phyloP scores from a whole-genome alignment of 2,797 vertebrate genomes.

The Myotis pilosus region DNA sequence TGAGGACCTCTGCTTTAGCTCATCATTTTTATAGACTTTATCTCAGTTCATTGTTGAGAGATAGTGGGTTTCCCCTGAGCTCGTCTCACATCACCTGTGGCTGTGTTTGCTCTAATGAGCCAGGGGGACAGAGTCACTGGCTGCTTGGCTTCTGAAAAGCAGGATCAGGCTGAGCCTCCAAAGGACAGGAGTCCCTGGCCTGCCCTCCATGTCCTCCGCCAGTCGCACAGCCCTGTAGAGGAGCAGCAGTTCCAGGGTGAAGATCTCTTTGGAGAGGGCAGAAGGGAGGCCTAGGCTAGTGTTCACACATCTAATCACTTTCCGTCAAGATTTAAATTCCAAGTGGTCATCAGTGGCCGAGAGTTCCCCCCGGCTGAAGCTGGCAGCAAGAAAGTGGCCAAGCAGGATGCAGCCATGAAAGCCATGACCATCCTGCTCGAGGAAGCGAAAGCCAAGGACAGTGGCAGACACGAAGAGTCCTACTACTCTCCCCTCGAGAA shows the following conservation, averaged over 20 bases:
- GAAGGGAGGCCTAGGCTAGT: neutral
- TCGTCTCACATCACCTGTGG: neutral
- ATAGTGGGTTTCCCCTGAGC: neutral
- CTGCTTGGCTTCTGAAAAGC: neutral
- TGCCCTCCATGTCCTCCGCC: neutral
- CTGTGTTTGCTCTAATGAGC: neutral
- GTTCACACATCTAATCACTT: constrained; percentile 50
- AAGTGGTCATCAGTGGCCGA: constrained; percentile 92
- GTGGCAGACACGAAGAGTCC: neutral
- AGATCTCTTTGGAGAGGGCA: neutral
- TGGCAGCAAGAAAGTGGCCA: constrained; percentile 95
- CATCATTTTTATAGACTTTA: neutral
- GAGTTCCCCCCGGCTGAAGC: constrained; percentile 93
- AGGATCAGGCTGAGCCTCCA: neutral
- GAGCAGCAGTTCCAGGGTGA: neutral
- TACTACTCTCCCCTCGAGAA: neutral
- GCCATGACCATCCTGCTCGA: constrained; percentile 89
- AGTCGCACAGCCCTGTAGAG: neutral
- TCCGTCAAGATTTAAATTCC: constrained; percentile 93
- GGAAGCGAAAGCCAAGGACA: constrained; percentile 82
- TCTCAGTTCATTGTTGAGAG: neutral
- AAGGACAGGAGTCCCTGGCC: neutral
- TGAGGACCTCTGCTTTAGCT: neutral
- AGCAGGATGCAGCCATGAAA: constrained; percentile 93
- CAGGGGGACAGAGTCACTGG: neutral